phyloP scores from a whole-genome alignment of 2,797 vertebrate genomes.

The Ptychadena robeensis region DNA sequence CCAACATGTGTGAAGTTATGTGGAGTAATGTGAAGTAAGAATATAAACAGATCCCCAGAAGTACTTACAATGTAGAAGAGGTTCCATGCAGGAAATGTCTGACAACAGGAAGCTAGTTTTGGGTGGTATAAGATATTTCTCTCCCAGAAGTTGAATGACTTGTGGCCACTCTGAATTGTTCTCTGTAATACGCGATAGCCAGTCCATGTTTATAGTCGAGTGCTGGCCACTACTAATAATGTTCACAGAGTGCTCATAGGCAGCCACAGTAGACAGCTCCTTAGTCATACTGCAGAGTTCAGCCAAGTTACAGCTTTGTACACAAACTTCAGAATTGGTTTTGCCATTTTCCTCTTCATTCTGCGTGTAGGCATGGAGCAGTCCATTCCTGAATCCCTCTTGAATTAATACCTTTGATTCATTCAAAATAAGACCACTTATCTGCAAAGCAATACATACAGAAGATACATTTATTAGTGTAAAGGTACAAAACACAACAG shows the following conservation, averaged over 20 bases:
- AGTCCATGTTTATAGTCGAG: conserved; percentile 72
- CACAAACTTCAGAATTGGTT: conserved; percentile 42
- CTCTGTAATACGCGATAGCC: conserved; percentile 82
- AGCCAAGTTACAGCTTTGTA: conserved; percentile 76
- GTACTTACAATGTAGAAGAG: conserved; percentile 86
- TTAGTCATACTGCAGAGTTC: conserved; percentile 93
- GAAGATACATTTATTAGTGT: neutral
- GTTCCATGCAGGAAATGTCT: conserved; percentile 85
- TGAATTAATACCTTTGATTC: conserved; percentile 81
- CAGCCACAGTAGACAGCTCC: conserved; percentile 73
- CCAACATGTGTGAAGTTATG: too few species aligned
- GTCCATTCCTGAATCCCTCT: conserved; percentile 76
- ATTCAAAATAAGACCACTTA: conserved; percentile 81
- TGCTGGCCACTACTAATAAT: conserved; percentile 21
- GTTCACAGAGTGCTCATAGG: conserved; percentile 65
- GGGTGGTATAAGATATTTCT: conserved; percentile 88
- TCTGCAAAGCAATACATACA: conserved; percentile 69
- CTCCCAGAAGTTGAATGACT: conserved; percentile 82
- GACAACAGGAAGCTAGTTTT: conserved; percentile 88
- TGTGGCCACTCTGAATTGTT: conserved; percentile 73
- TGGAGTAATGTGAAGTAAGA: neutral
- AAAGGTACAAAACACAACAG: neutral
- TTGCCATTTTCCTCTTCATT: conserved; percentile 36
- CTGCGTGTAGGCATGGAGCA: conserved; percentile 68
- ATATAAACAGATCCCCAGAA: conserved; percentile 15